Base-by-base conservation (phyloP, 1,140 invertebrate species). In the Calosoma granatense region DNA sequence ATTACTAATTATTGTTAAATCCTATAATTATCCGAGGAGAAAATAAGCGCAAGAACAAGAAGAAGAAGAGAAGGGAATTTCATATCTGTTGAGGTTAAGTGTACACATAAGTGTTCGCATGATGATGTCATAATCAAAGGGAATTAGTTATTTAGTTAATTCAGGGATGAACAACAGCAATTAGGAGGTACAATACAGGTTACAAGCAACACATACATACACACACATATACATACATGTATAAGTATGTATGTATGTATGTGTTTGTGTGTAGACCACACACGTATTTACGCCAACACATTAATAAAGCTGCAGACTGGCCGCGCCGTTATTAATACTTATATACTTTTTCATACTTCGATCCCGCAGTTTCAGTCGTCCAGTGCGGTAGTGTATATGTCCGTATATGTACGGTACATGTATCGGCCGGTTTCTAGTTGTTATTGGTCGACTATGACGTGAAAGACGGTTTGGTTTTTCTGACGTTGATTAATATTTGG, bases 401-500 rank as follows among this genome's bases (percentile, higher is more conserved):
- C 26, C 6, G 26, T 36, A 9, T 36, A 36, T n/a, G 26, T 9
- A 36, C 26, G 26, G 6, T 9, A n/a, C 6, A n/a, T 36, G 26
- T 6, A 9, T 36, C 26, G n/a, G 26, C 26, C n/a, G 9, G 20
- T 20, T 47, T 17, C 22, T 47, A 20, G 54, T 47, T 17, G 22
- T 47, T 60, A 20, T 15, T 57, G 20, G 22, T 22, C 51, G 52
- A 26, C 17, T 20, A 47, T 41, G 47, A 39, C 54, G 53, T 53
- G n/a, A 14, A 22, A 2, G 57, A 22, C 14, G 39, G 51, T 20
- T 61, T 56, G 61, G 22, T 61, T 47, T 57, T 51, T 64, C 61
- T 68, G 67, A 68, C 67, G 64, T 68, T 68, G 67, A 68, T 68
- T 68, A 68, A 68, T 68, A 68, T 66, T 68, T 68, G 63, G 67